A percentile compares a stretch with the other conserved stretches of the same genome.
phyloP scores from a whole-genome alignment of 2,797 vertebrate species.

The Halcyon smyrnensis region DNA sequence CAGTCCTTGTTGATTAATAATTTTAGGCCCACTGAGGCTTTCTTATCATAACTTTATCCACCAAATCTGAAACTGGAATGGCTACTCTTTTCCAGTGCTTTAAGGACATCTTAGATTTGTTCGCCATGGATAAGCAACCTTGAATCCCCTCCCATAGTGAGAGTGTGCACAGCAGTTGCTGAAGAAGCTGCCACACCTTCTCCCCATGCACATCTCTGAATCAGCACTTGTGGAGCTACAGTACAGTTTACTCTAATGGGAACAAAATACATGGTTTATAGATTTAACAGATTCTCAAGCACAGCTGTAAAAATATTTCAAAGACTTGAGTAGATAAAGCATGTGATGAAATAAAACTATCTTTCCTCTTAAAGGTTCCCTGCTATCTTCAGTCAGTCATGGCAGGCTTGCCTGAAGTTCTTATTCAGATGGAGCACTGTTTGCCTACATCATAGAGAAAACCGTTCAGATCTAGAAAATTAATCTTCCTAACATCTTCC shows the following conservation, averaged over 20 bases:
- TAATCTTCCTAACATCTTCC: not conserved
- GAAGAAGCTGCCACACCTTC: not conserved
- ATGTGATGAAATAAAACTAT: not conserved
- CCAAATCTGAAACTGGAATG: not conserved
- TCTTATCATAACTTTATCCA: not conserved
- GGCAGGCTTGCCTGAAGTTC: not conserved
- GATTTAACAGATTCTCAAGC: not conserved
- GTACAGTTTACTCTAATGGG: not conserved
- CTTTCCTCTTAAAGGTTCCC: not conserved
- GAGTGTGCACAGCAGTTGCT: not conserved
- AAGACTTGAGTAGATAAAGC: not conserved
- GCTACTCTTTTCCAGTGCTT: not conserved
- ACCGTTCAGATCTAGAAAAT: not conserved
- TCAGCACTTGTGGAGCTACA: not conserved
- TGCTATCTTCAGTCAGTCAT: not conserved
- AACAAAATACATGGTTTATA: not conserved
- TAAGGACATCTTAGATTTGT: not conserved
- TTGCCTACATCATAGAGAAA: not conserved
- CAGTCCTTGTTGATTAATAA: not conserved
- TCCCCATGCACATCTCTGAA: not conserved
- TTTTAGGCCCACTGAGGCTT: not conserved
- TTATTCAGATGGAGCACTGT: not conserved
- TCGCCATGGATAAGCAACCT: not conserved
- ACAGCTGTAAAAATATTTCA: not conserved
- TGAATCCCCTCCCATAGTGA: fast-evolving